Evolutionary conservation across 1,140 invertebrate species (phyloP).

Genomic region (Orius insidiosus): DNA sequence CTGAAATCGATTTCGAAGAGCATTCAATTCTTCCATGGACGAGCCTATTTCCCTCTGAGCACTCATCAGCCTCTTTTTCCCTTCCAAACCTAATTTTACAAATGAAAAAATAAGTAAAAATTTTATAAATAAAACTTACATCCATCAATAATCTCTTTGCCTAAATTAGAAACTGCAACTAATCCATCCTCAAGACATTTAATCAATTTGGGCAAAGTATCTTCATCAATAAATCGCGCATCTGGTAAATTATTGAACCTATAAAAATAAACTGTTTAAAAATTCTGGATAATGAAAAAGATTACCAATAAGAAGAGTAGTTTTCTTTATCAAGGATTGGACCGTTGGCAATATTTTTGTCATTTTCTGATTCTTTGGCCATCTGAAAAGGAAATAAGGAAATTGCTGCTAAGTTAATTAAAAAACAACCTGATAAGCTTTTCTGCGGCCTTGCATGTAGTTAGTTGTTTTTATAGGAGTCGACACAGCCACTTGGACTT

Average conservation of each 20-base stretch:
- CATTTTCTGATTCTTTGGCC: too few relatives aligned
- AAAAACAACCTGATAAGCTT: constrained; percentile 56
- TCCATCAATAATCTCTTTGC: constrained; percentile 25
- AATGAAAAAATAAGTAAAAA: background rate
- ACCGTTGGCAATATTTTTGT: too few relatives aligned
- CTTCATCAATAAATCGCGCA: background rate
- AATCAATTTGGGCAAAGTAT: constrained; percentile 19
- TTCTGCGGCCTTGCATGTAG: constrained; percentile 53
- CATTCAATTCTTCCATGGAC: constrained; percentile 41
- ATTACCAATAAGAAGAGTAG: background rate
- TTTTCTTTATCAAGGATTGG: background rate
- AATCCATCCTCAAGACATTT: constrained; percentile 27
- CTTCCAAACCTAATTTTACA: too few relatives aligned
- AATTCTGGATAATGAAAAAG: background rate
- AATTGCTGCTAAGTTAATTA: too few relatives aligned
- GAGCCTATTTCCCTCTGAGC: constrained; percentile 15
- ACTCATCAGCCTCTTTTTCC: too few relatives aligned
- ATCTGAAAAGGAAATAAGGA: too few relatives aligned
- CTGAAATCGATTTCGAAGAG: constrained; percentile 38
- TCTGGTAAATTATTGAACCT: background rate
- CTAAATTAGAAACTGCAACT: too few relatives aligned
- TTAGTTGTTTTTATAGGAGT: constrained; percentile 33
- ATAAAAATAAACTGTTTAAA: background rate
- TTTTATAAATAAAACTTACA: constrained; percentile 26
- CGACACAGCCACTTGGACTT: constrained; percentile 67